Evolutionary conservation across 2,113 vertebrate species (phyloP).

Genomic region (Trogon surrucura): DNA sequence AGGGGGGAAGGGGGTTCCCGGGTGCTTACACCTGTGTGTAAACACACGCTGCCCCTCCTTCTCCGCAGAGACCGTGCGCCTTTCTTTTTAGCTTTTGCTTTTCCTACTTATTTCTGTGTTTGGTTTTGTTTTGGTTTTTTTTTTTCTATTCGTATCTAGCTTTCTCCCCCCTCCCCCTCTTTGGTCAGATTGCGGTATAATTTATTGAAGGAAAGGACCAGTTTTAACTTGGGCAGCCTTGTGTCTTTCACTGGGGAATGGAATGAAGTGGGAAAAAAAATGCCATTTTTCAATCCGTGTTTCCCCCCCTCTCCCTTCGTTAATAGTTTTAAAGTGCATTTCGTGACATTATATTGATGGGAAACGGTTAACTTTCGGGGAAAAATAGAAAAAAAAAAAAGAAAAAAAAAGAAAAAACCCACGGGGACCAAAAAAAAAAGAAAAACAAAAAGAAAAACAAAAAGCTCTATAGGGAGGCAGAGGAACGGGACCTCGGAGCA

Average conservation of each 20-base stretch:
- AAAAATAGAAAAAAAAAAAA: not conserved
- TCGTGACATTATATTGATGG: constrained; percentile 65
- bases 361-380: constrained; percentile 65
- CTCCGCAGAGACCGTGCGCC: not conserved
- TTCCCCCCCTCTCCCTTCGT: constrained; percentile 1
- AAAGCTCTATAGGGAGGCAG: constrained; percentile 64
- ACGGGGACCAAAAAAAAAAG: not conserved
- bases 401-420: not conserved
- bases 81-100: constrained; percentile 44
- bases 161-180: not conserved
- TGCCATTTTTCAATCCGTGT: constrained; percentile 61
- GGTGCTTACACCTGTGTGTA: constrained; percentile 44
- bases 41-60: constrained; percentile 17
- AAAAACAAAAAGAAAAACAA: constrained; percentile 37
- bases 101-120: constrained; percentile 39
- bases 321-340: constrained; percentile 71
- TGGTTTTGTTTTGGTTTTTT: constrained; percentile 21
- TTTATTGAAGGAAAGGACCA: constrained; percentile 65
- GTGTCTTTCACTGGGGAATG: constrained; percentile 61
- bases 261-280: constrained; percentile 36
- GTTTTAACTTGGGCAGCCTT: constrained; percentile 57
- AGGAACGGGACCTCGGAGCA: constrained; percentile 65
- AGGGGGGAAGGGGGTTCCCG: not conserved
- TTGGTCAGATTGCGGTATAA: constrained; percentile 36
- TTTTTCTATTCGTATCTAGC: constrained; percentile 29